These are phyloP conservation scores for Dicerorhinus sumatrensis DNA, from an alignment of 2,113 vertebrate genomes.

Conservation along the genomic window DNA sequence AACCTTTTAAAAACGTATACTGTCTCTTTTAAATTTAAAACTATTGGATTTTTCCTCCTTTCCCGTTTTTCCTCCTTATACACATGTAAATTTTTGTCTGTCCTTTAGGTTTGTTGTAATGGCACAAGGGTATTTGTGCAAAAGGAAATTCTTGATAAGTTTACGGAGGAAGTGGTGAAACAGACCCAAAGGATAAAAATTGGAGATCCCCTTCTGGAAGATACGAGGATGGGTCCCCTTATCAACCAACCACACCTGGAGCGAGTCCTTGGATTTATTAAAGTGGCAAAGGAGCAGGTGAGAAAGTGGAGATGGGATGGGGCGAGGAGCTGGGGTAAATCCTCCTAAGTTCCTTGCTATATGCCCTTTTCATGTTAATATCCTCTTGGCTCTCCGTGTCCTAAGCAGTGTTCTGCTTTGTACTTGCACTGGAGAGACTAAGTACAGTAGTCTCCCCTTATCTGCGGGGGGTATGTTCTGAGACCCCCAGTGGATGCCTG, in stretches of 20 bases:
- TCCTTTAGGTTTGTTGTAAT: conserved; percentile 95
- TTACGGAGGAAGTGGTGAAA: conserved; percentile 94
- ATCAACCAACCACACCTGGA: conserved; percentile 94
- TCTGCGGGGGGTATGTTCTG: too few relatives aligned
- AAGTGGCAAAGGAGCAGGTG: conserved; percentile 93
- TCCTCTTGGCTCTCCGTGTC: fast-evolving
- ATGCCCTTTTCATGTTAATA: fast-evolving
- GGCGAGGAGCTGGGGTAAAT: fast-evolving
- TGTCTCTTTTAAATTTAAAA: background rate
- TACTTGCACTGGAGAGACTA: background rate
- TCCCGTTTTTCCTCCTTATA: background rate
- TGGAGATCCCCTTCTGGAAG: conserved; percentile 94
- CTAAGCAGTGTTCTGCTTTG: background rate
- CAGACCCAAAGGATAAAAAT: conserved; percentile 93
- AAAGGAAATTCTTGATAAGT: conserved; percentile 91
- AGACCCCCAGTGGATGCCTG: too few relatives aligned
- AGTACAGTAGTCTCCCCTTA: background rate
- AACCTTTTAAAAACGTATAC: background rate
- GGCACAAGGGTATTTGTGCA: conserved; percentile 97
- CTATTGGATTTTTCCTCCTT: background rate
- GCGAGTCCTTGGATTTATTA: conserved; percentile 93
- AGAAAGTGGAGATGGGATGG: background rate
- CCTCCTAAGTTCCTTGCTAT: background rate
- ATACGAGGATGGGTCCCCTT: conserved; percentile 95
- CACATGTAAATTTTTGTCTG: background rate